These are phyloP conservation scores for Sakesphorus luctuosus DNA, from an alignment of 2,113 vertebrate genomes.

Conservation along the genomic window DNA sequence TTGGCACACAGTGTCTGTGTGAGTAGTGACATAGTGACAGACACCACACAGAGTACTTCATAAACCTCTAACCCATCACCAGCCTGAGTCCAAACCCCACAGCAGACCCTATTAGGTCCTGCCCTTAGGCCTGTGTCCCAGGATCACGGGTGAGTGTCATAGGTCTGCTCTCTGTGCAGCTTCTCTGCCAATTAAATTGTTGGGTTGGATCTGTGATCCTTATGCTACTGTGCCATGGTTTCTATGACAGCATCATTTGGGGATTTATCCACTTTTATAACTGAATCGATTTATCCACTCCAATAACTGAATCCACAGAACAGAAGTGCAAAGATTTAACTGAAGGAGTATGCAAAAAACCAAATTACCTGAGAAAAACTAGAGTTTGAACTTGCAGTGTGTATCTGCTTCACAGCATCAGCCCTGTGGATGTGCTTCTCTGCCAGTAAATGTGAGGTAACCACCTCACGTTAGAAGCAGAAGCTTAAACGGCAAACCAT, in stretches of 20 bases:
- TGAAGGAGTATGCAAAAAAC: neutral
- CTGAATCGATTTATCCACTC: neutral
- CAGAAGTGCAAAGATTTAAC: neutral
- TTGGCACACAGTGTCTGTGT: neutral
- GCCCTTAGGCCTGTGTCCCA: neutral
- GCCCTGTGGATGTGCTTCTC: neutral
- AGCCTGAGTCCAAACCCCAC: neutral
- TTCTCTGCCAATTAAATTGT: neutral
- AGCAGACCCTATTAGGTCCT: neutral
- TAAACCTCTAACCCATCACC: neutral
- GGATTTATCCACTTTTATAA: neutral
- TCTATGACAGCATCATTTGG: neutral
- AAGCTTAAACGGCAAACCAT: neutral
- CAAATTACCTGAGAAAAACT: neutral
- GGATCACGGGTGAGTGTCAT: rapidly evolving
- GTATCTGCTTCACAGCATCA: neutral
- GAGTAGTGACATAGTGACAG: neutral
- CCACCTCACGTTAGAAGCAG: neutral
- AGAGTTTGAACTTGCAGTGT: neutral
- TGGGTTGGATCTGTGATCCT: neutral
- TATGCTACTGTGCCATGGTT: rapidly evolving
- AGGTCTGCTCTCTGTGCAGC: neutral
- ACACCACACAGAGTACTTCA: neutral
- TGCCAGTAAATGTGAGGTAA: neutral
- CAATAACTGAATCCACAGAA: neutral